Base-by-base conservation (phyloP, 2,797 vertebrate species). In the Vespertilio murinus region DNA sequence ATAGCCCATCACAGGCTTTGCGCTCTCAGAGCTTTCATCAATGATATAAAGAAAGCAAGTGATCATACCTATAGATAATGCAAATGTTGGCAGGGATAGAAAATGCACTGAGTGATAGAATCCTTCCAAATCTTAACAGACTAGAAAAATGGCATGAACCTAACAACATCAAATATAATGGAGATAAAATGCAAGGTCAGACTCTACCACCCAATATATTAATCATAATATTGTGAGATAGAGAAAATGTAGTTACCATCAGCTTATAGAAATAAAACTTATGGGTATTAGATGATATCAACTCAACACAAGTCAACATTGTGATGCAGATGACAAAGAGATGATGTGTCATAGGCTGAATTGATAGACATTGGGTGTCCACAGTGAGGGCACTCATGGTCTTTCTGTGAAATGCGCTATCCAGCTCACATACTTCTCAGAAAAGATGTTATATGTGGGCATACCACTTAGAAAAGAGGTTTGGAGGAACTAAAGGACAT, bases 161-260 rank as follows among this genome's bases (percentile, higher is more conserved):
- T 65, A 75, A 93, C 6, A 82, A 96, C 47, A 75, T 73, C 4
- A 90, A 54, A 16, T 73, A 49, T 80, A 94, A 25, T 11, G 47
- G 28, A 73, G 59, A 90, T 56, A 95, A 93, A 92, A 84, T 59
- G 16, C 33, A 87, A 90, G 42, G 54, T 59, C 40, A 56, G 30
- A 11, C 54, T n/a, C 25, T 79, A 81, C n/a, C 8, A 83, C 16
- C 6, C 73, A 80, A 81, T 83, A 47, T 73, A 45, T 10, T 69
- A 87, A 84, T 20, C 30, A 88, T 35, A 84, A 79, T 56, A 91
- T 87, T 71, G 18, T 71, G 59, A 90, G 33, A 49, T 12, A 82
- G 56, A 90, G 14, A 52, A 94, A 82, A 88, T 33, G 12, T 3
- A 91, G 25, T 16, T 77, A 83, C 65, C 40, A 23, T 4, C 30